These are phyloP conservation scores for Pollenia amentaria DNA, from an alignment of 2,888 invertebrate species.

Conservation along the genomic window DNA sequence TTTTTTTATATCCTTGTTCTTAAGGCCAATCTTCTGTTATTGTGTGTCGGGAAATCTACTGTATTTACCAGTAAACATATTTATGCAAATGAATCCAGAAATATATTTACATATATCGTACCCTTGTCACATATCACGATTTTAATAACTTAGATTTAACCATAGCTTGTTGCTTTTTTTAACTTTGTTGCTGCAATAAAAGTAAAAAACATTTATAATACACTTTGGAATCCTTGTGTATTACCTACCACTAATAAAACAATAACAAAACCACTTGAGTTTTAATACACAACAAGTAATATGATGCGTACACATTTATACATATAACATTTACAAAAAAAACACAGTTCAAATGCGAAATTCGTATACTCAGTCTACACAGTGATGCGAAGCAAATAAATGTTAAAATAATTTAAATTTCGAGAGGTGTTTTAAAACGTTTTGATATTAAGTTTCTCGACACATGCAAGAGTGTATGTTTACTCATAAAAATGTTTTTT, in stretches of 20 bases:
- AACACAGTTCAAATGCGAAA: background rate
- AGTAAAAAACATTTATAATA: background rate
- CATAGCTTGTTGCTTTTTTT: conserved; percentile 33
- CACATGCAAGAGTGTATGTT: too few species aligned
- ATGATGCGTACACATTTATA: background rate
- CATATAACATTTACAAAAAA: background rate
- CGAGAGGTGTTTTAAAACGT: too few species aligned
- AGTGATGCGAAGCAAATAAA: too few species aligned
- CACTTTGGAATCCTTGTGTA: conserved; percentile 40
- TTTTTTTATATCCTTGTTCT: too few species aligned
- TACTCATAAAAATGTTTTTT: too few species aligned
- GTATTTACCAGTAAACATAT: too few species aligned
- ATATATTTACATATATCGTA: background rate
- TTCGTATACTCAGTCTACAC: too few species aligned
- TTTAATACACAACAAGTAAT: conserved; percentile 36
- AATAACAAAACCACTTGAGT: conserved; percentile 50
- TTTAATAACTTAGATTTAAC: conserved; percentile 2
- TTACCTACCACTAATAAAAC: conserved; percentile 8
- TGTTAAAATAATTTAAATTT: too few species aligned
- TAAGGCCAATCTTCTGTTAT: background rate
- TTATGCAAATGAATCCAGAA: conserved; percentile 10
- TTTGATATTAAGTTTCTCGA: too few species aligned
- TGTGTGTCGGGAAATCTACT: too few species aligned
- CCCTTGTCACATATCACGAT: conserved; percentile 25
- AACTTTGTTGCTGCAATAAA: conserved; percentile 51